These are phyloP conservation scores for Nomada fucata DNA, from an alignment of 2,888 invertebrate species.

Conservation along the genomic window DNA sequence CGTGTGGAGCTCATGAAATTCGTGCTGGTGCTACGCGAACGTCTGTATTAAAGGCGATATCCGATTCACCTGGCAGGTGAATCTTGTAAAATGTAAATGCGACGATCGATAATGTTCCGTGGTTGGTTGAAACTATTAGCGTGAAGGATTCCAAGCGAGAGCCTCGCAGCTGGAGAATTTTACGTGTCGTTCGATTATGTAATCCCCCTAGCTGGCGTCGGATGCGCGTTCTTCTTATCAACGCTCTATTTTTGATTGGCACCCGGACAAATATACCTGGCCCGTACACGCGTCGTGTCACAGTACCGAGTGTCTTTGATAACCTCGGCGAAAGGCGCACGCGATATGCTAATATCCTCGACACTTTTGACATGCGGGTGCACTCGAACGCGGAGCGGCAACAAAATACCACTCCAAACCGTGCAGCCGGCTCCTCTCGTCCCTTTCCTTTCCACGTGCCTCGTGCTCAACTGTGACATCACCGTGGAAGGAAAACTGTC, in stretches of 20 bases:
- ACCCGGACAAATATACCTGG: slow-evolving; percentile 38
- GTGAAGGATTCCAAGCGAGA: not conserved
- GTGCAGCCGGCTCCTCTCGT: not conserved
- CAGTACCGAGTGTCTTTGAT: slow-evolving; percentile 54
- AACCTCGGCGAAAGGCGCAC: slow-evolving; percentile 69
- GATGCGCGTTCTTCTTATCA: not conserved
- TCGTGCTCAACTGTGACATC: slow-evolving; percentile 11
- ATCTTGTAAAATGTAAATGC: slow-evolving; percentile 20
- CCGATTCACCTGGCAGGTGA: no score
- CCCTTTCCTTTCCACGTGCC: not conserved
- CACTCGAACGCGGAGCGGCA: slow-evolving; percentile 16
- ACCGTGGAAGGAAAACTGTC: not conserved
- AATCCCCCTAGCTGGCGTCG: not conserved
- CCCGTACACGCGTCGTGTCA: slow-evolving; percentile 26
- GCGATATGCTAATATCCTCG: slow-evolving; percentile 72
- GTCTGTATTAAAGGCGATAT: not conserved
- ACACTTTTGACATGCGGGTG: slow-evolving; percentile 51
- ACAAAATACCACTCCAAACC: slow-evolving; percentile 44
- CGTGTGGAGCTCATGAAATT: slow-evolving; percentile 9
- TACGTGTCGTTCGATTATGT: slow-evolving; percentile 19
- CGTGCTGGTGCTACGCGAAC: not conserved
- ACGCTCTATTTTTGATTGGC: slow-evolving; percentile 1
- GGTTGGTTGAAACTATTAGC: not conserved
- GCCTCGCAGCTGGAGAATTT: not conserved
- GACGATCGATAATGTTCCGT: slow-evolving; percentile 26